Percentiles rank a stretch among this genome's conserved stretches.
phyloP scores from a whole-genome alignment of 2,113 vertebrate species.

The Zeus faber region DNA sequence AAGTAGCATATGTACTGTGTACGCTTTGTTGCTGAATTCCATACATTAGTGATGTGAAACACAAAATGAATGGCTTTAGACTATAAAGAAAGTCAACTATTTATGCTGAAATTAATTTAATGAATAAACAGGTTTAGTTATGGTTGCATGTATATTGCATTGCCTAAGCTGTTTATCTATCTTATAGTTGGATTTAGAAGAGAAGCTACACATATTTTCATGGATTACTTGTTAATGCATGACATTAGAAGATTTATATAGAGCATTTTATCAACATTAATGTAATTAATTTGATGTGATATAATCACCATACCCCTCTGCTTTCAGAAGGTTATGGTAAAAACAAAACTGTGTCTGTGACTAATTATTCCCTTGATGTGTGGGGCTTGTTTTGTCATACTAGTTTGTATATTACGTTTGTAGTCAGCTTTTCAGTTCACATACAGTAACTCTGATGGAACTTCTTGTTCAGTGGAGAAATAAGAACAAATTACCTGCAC shows the following conservation, averaged over 20 bases:
- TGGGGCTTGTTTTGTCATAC: slow-evolving; percentile 1
- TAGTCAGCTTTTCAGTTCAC: too few species aligned
- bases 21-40: too few species aligned
- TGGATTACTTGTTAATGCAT: slow-evolving; percentile 2
- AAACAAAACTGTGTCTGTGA: not conserved
- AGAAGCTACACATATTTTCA: not conserved
- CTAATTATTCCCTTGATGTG: not conserved
- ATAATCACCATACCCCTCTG: too few species aligned
- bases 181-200: not conserved
- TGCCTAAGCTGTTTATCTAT: slow-evolving; percentile 1
- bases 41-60: too few species aligned
- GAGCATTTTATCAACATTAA: too few species aligned
- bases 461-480: slow-evolving; percentile 37
- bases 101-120: slow-evolving; percentile 3
- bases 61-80: too few species aligned
- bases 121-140: slow-evolving; percentile 7
- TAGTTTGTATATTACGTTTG: slow-evolving; percentile 23
- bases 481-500: slow-evolving; percentile 45
- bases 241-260: too few species aligned
- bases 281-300: too few species aligned
- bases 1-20: too few species aligned
- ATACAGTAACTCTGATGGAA: slow-evolving; percentile 28
- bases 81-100: too few species aligned
- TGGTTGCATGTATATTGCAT: not conserved
- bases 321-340: too few species aligned